Conservation (phyloP, 2,888 invertebrate species). For the Melieria crassipennis region DNA sequence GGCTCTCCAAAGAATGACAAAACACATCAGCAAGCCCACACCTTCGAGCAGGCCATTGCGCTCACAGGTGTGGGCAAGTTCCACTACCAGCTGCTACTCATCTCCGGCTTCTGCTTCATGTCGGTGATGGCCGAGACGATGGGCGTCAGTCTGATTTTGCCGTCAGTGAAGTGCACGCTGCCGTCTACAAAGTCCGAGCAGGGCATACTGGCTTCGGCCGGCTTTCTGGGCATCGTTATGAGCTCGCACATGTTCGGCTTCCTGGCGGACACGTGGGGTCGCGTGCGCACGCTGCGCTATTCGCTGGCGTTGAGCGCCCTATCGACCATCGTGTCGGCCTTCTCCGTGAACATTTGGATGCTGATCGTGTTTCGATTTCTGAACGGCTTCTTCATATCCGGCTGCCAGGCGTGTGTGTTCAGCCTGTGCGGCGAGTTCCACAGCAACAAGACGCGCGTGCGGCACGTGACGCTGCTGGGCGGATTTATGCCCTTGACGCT, state of each 20-base stretch:
- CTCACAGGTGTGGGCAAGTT: constrained; percentile 71
- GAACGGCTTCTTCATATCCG: constrained; percentile 71
- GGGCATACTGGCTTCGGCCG: constrained; percentile 73
- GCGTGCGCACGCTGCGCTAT: constrained; percentile 70
- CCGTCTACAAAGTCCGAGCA: constrained; percentile 71
- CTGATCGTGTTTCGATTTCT: constrained; percentile 72
- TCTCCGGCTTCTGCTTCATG: constrained; percentile 73
- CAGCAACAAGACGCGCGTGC: constrained; percentile 66
- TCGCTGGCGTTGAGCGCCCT: constrained; percentile 69
- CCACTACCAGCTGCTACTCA: constrained; percentile 71
- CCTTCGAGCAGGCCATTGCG: constrained; percentile 60
- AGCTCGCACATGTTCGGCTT: constrained; percentile 85
- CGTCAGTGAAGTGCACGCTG: constrained; percentile 76
- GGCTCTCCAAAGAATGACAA: constrained; percentile 30
- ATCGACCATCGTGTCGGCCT: constrained; percentile 70
- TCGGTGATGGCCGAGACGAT: constrained; percentile 76
- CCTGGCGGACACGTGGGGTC: constrained; percentile 78
- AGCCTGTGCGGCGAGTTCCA: constrained; percentile 73
- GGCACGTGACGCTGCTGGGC: constrained; percentile 70
- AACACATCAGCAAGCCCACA: constrained; percentile 42
- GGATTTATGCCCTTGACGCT: constrained; percentile 70
- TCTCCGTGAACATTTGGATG: constrained; percentile 71
- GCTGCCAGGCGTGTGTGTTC: constrained; percentile 69
- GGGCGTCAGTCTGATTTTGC: constrained; percentile 73
- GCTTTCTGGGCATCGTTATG: constrained; percentile 75